These are phyloP conservation scores for Semnopithecus entellus DNA, from an alignment of 2,113 vertebrate genomes.

Conservation along the genomic window DNA sequence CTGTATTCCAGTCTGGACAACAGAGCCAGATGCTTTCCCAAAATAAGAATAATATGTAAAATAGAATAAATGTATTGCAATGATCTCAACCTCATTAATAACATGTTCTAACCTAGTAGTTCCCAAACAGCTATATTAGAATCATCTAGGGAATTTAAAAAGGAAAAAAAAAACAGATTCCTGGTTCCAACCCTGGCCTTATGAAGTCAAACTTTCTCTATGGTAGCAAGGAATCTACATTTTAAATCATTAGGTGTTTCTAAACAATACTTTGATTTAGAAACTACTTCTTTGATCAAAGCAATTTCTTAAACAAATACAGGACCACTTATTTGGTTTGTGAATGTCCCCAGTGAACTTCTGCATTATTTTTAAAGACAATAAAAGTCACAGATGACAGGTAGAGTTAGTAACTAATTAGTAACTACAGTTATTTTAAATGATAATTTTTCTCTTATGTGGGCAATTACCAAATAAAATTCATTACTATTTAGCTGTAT, in stretches of 20 bases:
- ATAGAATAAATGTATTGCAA: neutral
- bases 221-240: neutral
- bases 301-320: conserved; percentile 17
- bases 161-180: neutral
- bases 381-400: neutral
- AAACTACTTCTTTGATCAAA: neutral
- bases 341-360: neutral
- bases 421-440: conserved; percentile 51
- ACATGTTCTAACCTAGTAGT: neutral
- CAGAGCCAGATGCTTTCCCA: no score
- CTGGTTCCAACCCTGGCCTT: neutral
- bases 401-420: neutral
- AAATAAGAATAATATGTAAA: no score
- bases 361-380: neutral
- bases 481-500: conserved; percentile 5
- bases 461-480: conserved; percentile 8
- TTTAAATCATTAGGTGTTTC: neutral
- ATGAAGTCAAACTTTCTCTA: neutral
- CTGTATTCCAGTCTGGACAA: no score
- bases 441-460: conserved; percentile 45
- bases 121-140: neutral
- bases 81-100: neutral
- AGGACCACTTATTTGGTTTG: conserved; percentile 7
- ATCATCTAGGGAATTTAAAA: neutral
- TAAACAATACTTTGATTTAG: neutral